Evolutionary conservation across 2,113 vertebrate species (phyloP).

Genomic region (Gobiocypris rarus): DNA sequence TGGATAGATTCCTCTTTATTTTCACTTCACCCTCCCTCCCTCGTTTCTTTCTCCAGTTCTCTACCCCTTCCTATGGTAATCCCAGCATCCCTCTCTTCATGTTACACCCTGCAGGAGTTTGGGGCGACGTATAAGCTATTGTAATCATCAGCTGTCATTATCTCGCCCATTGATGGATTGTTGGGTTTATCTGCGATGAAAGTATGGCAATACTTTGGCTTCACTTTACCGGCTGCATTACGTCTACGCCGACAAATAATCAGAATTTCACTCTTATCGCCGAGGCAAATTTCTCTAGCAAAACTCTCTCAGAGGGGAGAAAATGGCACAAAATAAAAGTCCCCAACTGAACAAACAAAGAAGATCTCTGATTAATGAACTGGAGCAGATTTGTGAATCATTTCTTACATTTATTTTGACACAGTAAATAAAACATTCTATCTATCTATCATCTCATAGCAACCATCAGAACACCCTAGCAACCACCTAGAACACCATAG

Average conservation of each 20-base stretch:
- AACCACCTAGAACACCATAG: too few species aligned
- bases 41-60: neutral
- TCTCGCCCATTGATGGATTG: slow-evolving; percentile 28
- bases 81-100: slow-evolving; percentile 23
- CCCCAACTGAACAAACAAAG: neutral
- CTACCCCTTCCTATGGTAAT: slow-evolving; percentile 56
- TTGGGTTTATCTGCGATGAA: slow-evolving; percentile 27
- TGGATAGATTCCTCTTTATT: slow-evolving; percentile 54
- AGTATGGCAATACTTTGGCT: neutral
- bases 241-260: neutral
- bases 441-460: too few species aligned
- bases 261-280: neutral
- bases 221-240: neutral
- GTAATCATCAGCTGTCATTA: slow-evolving; percentile 41
- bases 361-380: neutral
- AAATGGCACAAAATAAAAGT: neutral
- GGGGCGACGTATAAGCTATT: slow-evolving; percentile 22
- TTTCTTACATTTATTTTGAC: too few species aligned
- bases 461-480: too few species aligned
- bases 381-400: neutral
- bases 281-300: neutral
- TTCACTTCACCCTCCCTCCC: neutral
- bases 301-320: neutral
- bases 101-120: slow-evolving; percentile 29
- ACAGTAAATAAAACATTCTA: too few species aligned